These are phyloP conservation scores for Grantiella picta DNA, from an alignment of 2,113 vertebrate genomes.

Conservation along the genomic window DNA sequence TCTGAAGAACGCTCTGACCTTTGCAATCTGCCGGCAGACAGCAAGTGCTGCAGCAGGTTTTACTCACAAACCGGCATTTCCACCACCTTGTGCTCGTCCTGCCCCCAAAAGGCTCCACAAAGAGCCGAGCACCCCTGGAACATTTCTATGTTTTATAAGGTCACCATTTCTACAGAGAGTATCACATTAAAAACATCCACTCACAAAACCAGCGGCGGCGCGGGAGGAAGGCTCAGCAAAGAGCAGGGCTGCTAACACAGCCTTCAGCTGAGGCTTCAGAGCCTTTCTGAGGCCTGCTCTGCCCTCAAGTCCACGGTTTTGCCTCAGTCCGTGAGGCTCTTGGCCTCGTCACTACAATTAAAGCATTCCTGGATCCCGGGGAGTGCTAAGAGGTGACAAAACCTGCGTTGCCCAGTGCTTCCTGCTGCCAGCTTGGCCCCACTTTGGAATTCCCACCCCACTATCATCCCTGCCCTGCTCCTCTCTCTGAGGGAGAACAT, in stretches of 20 bases:
- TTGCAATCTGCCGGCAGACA: background rate
- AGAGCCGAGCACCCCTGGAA: background rate
- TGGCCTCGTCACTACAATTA: accelerated
- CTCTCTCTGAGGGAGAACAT: background rate
- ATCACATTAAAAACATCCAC: background rate
- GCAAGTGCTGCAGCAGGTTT: background rate
- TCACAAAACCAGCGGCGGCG: background rate
- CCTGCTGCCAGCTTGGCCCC: background rate
- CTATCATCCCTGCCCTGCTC: background rate
- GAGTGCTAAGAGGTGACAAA: background rate
- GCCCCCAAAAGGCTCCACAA: background rate
- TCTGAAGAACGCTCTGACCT: accelerated
- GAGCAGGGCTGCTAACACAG: background rate
- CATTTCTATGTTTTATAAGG: background rate
- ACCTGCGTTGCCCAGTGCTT: background rate
- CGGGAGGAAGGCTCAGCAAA: background rate
- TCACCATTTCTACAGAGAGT: background rate
- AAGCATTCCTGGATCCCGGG: background rate
- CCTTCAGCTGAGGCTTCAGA: background rate
- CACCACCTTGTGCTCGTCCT: background rate
- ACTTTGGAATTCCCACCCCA: background rate
- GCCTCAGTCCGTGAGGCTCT: accelerated
- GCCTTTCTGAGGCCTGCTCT: background rate
- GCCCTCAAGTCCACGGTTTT: accelerated
- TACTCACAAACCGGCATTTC: background rate